phyloP scores from a whole-genome alignment of 2,888 invertebrate genomes.

The Oconnorella tubifera region DNA sequence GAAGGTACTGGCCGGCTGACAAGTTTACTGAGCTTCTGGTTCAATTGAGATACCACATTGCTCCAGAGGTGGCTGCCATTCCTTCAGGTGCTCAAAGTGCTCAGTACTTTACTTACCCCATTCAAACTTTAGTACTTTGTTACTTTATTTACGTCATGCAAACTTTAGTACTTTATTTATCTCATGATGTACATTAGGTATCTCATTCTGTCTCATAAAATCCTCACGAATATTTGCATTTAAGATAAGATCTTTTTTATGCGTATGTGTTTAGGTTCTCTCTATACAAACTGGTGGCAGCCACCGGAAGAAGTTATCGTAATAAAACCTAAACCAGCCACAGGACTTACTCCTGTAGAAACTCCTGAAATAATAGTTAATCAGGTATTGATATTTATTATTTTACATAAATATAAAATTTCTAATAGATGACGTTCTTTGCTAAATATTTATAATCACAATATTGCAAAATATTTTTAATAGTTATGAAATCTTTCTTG shows the following conservation, averaged over 20 bases:
- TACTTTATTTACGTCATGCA: neutral
- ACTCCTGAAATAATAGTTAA: neutral
- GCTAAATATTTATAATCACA: too few species aligned
- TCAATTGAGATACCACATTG: constrained; percentile 45
- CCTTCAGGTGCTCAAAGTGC: neutral
- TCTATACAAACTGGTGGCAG: constrained; percentile 43
- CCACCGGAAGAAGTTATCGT: constrained; percentile 41
- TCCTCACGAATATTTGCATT: too few species aligned
- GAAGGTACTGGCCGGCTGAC: constrained; percentile 46
- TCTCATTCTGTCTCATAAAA: too few species aligned
- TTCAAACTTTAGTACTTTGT: neutral
- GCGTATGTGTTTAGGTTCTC: constrained; percentile 21
- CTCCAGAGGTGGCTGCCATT: constrained; percentile 33
- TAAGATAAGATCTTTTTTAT: too few species aligned
- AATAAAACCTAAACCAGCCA: constrained; percentile 26
- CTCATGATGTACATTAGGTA: neutral
- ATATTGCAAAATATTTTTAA: too few species aligned
- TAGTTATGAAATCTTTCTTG: too few species aligned
- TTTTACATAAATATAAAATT: too few species aligned
- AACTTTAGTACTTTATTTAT: neutral
- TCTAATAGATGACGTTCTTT: too few species aligned
- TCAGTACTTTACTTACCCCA: neutral
- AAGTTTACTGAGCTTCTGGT: constrained; percentile 51
- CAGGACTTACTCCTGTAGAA: constrained; percentile 6
- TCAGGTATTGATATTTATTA: too few species aligned